Conservation (phyloP, 2,888 invertebrate genomes). For the Philonicus albiceps region DNA sequence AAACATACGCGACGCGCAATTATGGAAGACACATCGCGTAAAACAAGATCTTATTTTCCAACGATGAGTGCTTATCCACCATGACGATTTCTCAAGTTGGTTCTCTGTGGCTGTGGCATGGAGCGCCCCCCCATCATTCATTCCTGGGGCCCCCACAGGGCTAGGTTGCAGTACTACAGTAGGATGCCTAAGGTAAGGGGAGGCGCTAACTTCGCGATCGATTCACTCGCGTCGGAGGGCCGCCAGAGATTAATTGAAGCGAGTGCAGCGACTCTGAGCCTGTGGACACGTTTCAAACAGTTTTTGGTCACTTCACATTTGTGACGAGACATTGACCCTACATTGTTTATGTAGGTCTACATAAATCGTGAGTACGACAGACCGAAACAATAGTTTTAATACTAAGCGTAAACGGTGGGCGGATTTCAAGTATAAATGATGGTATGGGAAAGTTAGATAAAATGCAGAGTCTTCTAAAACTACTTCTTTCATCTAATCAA, state of each 20-base stretch:
- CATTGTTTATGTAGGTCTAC: not conserved
- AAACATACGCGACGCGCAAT: not conserved
- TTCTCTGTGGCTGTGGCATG: not conserved
- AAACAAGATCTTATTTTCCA: slow-evolving; percentile 28
- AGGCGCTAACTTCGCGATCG: not conserved
- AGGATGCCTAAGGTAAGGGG: not conserved
- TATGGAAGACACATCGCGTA: not conserved
- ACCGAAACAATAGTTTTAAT: not conserved
- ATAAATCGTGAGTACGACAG: not conserved
- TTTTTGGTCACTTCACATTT: not conserved
- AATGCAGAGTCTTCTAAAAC: too few species aligned
- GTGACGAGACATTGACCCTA: not conserved
- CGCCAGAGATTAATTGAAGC: not conserved
- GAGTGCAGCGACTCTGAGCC: not conserved
- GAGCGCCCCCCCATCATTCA: not conserved
- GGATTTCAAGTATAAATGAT: too few species aligned
- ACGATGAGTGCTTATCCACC: slow-evolving; percentile 12
- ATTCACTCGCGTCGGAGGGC: not conserved
- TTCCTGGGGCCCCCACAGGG: not conserved
- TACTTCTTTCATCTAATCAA: too few species aligned
- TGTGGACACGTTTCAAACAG: not conserved
- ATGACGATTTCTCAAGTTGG: not conserved
- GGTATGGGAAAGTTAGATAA: too few species aligned
- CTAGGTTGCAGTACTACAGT: not conserved
- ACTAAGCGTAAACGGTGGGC: too few species aligned